phyloP scores from a whole-genome alignment of 2,888 invertebrate species.

The Zele albiditarsus region DNA sequence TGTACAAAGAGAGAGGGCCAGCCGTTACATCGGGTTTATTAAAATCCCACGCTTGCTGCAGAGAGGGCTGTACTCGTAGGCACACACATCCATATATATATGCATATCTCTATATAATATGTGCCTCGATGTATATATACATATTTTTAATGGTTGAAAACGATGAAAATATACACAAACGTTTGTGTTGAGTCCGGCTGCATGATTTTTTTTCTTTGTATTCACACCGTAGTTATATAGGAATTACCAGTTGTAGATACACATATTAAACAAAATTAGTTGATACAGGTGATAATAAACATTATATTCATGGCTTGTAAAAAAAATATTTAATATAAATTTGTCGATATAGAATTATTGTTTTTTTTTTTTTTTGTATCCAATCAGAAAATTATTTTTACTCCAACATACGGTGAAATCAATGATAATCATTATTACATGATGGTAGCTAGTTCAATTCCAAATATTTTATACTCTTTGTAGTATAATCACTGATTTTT shows the following conservation, averaged over 20 bases:
- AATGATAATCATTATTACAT: slow-evolving; percentile 37
- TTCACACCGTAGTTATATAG: not conserved
- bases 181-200: not conserved
- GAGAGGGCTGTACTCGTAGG: slow-evolving; percentile 30
- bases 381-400: slow-evolving; percentile 14
- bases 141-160: not conserved
- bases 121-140: not conserved
- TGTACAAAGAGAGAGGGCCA: slow-evolving; percentile 68
- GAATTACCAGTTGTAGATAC: not conserved
- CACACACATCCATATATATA: slow-evolving; percentile 17
- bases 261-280: too few species aligned
- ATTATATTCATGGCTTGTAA: not conserved
- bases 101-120: slow-evolving; percentile 8
- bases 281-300: too few species aligned
- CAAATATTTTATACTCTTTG: slow-evolving; percentile 25
- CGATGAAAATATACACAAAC: not conserved
- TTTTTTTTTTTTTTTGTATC: not conserved
- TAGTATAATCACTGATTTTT: slow-evolving; percentile 42
- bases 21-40: slow-evolving; percentile 71
- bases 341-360: not conserved
- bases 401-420: not conserved
- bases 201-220: not conserved
- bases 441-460: not conserved
- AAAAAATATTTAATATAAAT: not conserved
- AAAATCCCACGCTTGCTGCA: slow-evolving; percentile 60